phyloP scores from a whole-genome alignment of 2,113 vertebrate species.

The Osmerus mordax region DNA sequence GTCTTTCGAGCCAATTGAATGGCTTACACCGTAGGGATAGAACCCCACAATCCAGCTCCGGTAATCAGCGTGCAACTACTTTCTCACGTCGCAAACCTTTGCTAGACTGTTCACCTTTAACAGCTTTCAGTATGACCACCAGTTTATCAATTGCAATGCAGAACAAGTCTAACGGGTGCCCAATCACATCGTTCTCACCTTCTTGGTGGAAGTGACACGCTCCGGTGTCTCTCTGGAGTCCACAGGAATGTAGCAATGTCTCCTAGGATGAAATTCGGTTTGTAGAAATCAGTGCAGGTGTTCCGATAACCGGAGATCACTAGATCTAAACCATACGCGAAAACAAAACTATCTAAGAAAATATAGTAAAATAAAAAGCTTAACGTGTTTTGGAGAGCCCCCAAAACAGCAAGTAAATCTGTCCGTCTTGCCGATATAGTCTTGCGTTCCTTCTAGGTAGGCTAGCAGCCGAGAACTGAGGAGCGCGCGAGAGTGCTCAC shows the following conservation, averaged over 20 bases:
- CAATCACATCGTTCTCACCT: conserved; percentile 47
- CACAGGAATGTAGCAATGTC: conserved; percentile 59
- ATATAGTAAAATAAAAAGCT: not conserved
- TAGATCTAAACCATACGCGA: conserved; percentile 46
- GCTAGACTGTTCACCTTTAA: too few relatives aligned
- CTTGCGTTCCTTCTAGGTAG: conserved; percentile 10
- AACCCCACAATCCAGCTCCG: too few relatives aligned
- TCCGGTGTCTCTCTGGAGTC: conserved; percentile 38
- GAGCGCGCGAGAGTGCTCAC: conserved; percentile 60
- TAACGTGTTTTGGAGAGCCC: not conserved
- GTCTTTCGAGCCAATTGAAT: not conserved
- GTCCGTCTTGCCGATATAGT: not conserved
- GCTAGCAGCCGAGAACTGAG: conserved; percentile 37
- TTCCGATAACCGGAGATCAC: conserved; percentile 26
- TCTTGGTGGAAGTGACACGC: conserved; percentile 33
- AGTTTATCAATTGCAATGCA: too few relatives aligned
- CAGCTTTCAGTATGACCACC: too few relatives aligned
- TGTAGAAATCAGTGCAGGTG: conserved; percentile 48
- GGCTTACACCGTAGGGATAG: not conserved
- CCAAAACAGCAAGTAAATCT: not conserved
- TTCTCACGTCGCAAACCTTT: too few relatives aligned
- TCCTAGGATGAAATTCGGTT: conserved; percentile 43
- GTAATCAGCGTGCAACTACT: too few relatives aligned
- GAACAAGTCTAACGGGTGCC: too few relatives aligned
- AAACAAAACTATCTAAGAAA: conserved; percentile 31